Evolutionary conservation across 2,113 vertebrate genomes (phyloP).

Genomic region (Pedetes capensis): DNA sequence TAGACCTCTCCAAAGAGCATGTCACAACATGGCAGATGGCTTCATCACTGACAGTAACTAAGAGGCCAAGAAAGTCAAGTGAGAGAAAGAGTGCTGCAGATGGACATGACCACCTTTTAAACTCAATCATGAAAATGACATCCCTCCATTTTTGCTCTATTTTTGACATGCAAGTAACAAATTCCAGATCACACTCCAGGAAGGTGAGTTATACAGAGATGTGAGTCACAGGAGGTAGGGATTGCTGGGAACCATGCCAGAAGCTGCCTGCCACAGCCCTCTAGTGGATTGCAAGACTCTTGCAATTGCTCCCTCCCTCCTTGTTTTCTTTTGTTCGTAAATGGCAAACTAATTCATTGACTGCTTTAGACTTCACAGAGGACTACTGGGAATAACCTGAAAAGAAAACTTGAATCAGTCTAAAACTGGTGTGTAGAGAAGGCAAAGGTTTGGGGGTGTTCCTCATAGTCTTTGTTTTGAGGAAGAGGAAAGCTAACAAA

Average conservation of each 20-base stretch:
- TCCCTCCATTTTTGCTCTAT: background rate
- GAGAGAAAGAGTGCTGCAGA: background rate
- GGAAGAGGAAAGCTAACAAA: background rate
- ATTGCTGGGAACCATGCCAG: background rate
- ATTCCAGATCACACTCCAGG: background rate
- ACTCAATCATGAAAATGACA: background rate
- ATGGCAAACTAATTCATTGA: background rate
- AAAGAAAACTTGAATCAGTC: conserved; percentile 8
- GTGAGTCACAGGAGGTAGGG: background rate
- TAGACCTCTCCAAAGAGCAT: background rate
- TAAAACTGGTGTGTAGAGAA: background rate
- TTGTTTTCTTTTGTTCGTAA: background rate
- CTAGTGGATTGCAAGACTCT: background rate
- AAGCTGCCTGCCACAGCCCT: background rate
- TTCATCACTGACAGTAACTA: background rate
- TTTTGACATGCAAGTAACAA: background rate
- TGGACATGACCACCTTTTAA: background rate
- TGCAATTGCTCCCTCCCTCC: background rate
- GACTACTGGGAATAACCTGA: background rate
- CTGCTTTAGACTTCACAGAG: background rate
- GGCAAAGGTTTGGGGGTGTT: background rate
- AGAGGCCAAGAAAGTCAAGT: background rate
- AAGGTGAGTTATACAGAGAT: background rate
- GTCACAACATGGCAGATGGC: background rate
- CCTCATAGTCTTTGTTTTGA: background rate